Conservation (phyloP, 2,888 invertebrate species). For the Syrphus vitripennis region DNA sequence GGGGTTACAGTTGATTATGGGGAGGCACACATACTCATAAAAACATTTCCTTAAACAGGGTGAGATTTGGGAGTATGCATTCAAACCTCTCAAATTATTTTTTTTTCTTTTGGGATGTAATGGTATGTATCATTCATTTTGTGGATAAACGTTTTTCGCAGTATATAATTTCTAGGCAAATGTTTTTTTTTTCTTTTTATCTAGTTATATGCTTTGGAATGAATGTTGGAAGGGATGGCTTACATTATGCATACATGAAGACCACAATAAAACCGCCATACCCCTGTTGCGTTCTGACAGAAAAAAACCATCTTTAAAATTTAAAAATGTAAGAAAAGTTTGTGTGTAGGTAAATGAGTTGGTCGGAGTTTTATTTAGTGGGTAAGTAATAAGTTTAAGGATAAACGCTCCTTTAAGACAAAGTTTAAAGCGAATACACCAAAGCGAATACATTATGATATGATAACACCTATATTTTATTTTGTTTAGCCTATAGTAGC, state of each 20-base stretch:
- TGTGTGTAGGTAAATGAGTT: neutral
- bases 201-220: too few species aligned
- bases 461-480: too few species aligned
- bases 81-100: neutral
- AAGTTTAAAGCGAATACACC: neutral
- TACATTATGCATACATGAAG: slow-evolving; percentile 40
- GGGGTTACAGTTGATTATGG: slow-evolving; percentile 57
- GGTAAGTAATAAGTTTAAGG: neutral
- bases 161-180: slow-evolving; percentile 56
- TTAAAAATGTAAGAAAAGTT: neutral
- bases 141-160: slow-evolving; percentile 32
- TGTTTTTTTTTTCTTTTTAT: slow-evolving; percentile 18
- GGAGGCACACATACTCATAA: neutral
- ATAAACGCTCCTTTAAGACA: neutral
- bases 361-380: neutral
- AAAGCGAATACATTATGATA: neutral
- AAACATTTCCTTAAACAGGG: neutral
- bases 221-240: slow-evolving; percentile 27
- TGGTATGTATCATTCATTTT: slow-evolving; percentile 22
- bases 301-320: slow-evolving; percentile 41
- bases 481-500: too few species aligned
- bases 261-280: slow-evolving; percentile 13
- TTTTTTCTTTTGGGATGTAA: neutral
- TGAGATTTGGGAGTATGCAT: neutral
- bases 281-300: slow-evolving; percentile 39